Evolutionary conservation across 2,888 invertebrate genomes (phyloP).

Genomic region (Lypha dubia): DNA sequence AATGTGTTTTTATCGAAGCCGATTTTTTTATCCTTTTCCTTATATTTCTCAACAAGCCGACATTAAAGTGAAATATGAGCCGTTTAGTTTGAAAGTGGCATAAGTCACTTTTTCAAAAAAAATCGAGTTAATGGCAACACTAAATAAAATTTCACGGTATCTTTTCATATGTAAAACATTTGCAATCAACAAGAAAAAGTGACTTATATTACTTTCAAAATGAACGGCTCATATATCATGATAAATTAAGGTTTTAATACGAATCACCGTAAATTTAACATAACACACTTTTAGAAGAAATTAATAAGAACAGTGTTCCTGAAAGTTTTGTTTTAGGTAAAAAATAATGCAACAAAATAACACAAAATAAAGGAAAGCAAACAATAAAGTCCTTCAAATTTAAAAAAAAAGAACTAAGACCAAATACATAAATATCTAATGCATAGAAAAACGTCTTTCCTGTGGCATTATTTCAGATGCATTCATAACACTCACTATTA

Average conservation of each 20-base stretch:
- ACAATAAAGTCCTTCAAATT: slow-evolving; percentile 45
- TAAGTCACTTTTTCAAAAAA: too few relatives aligned
- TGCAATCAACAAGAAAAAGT: too few relatives aligned
- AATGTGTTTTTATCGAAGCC: too few relatives aligned
- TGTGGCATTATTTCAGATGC: slow-evolving; percentile 55
- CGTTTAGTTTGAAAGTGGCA: too few relatives aligned
- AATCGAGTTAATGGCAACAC: too few relatives aligned
- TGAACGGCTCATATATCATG: too few relatives aligned
- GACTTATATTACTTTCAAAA: too few relatives aligned
- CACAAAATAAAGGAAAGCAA: background rate
- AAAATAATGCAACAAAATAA: background rate
- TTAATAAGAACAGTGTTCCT: slow-evolving; percentile 17
- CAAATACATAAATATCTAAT: slow-evolving; percentile 20
- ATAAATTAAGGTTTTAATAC: background rate
- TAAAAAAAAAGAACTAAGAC: slow-evolving; percentile 4
- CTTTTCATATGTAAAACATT: too few relatives aligned
- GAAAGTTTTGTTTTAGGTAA: background rate
- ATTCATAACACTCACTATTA: slow-evolving; percentile 39
- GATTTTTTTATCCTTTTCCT: too few relatives aligned
- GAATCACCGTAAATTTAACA: slow-evolving; percentile 1
- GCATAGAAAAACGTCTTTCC: slow-evolving; percentile 50
- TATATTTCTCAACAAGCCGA: too few relatives aligned
- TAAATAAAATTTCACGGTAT: too few relatives aligned
- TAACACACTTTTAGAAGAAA: background rate
- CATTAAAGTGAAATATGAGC: too few relatives aligned